A percentile compares a stretch with the other conserved stretches of the same genome.
These are phyloP conservation scores for Epistrophe grossulariae DNA, from an alignment of 2,888 invertebrate species.

Conservation along the genomic window DNA sequence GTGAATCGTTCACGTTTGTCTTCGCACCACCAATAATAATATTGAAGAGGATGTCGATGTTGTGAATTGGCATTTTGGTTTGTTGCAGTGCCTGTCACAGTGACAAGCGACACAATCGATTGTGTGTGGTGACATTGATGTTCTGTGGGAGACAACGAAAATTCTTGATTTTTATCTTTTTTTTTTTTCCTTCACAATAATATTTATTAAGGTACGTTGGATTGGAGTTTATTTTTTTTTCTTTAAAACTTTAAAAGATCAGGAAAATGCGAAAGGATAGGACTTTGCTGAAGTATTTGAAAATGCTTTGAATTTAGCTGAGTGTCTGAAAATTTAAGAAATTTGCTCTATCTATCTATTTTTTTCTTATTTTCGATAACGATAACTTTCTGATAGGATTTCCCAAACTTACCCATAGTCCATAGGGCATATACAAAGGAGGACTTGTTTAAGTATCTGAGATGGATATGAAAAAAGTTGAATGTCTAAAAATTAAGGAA, in stretches of 20 bases:
- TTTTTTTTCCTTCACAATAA: neutral
- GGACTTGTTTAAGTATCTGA: too few species aligned
- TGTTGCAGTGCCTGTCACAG: constrained; percentile 64
- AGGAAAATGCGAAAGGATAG: neutral
- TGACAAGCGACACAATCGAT: constrained; percentile 74
- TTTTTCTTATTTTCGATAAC: too few species aligned
- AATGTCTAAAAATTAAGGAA: too few species aligned
- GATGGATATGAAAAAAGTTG: too few species aligned
- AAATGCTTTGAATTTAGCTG: neutral
- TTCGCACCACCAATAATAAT: constrained; percentile 58
- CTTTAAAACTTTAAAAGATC: neutral
- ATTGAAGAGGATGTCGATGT: constrained; percentile 59
- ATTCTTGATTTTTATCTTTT: neutral
- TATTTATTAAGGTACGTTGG: neutral
- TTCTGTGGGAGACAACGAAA: constrained; percentile 66
- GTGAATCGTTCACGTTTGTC: constrained; percentile 75
- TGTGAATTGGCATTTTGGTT: constrained; percentile 46
- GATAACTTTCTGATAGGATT: too few species aligned
- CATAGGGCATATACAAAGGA: too few species aligned
- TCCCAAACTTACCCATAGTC: too few species aligned
- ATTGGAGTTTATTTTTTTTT: neutral
- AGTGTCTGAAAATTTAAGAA: too few species aligned
- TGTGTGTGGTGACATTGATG: constrained; percentile 70
- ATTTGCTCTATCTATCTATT: too few species aligned
- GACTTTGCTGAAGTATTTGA: neutral